phyloP scores from a whole-genome alignment of 2,888 invertebrate species.

The Oxystoma pomonae region DNA sequence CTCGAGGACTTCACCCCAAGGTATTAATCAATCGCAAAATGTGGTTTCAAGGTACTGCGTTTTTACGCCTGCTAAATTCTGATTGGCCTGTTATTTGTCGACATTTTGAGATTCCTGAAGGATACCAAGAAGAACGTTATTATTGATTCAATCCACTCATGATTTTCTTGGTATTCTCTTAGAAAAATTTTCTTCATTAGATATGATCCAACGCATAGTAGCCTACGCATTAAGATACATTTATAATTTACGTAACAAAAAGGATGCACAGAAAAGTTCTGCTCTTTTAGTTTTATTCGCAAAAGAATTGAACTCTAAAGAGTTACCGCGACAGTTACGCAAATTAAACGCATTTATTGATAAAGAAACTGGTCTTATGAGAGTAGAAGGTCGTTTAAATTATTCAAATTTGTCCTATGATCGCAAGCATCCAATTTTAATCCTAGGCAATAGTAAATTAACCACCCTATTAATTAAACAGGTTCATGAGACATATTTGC shows the following conservation, averaged over 20 bases:
- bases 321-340: background rate
- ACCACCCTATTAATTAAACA: background rate
- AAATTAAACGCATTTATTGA: background rate
- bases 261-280: background rate
- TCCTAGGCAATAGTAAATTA: background rate
- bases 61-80: background rate
- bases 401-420: background rate
- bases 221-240: background rate
- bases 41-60: too few species aligned
- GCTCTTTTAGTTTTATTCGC: background rate
- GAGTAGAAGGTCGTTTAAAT: background rate
- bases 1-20: background rate
- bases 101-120: background rate
- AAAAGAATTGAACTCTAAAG: background rate
- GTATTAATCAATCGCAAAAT: background rate
- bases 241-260: background rate
- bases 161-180: background rate
- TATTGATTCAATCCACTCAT: background rate
- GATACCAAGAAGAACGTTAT: background rate
- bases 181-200: background rate
- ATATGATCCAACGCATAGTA: background rate
- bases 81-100: background rate
- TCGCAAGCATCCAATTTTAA: background rate
- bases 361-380: background rate
- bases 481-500: background rate